These are phyloP conservation scores for Willisornis vidua DNA, from an alignment of 2,113 vertebrate genomes.

Conservation along the genomic window DNA sequence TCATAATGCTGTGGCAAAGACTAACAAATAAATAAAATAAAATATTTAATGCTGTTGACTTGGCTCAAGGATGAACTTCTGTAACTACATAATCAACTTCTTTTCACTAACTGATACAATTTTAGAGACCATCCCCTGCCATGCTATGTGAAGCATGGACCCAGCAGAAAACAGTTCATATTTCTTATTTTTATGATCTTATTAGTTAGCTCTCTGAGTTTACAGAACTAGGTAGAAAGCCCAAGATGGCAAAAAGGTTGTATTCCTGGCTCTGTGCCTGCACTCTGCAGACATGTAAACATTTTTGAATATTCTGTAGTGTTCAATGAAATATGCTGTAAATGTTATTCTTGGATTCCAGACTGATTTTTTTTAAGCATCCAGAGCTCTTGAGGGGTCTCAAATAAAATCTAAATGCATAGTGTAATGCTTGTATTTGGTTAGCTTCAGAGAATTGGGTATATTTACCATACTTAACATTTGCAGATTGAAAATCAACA, in stretches of 20 bases:
- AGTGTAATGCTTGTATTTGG: constrained; percentile 45
- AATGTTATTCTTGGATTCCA: constrained; percentile 61
- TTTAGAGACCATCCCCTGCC: background rate
- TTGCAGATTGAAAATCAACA: constrained; percentile 67
- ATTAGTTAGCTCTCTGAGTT: constrained; percentile 10
- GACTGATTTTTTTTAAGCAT: constrained; percentile 34
- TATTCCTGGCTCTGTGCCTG: constrained; percentile 31
- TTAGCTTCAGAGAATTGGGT: constrained; percentile 58
- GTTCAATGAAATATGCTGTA: constrained; percentile 56
- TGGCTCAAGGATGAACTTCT: background rate
- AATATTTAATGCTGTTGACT: background rate
- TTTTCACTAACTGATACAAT: background rate
- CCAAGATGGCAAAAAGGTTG: constrained; percentile 2
- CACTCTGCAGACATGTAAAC: constrained; percentile 21
- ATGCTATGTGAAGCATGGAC: background rate
- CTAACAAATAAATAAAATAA: background rate
- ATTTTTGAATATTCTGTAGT: constrained; percentile 32
- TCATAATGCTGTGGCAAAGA: background rate
- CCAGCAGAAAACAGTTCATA: background rate
- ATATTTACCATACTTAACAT: constrained; percentile 63
- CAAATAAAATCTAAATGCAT: constrained; percentile 56
- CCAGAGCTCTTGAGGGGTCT: constrained; percentile 54
- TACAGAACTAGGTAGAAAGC: constrained; percentile 18
- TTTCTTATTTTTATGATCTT: constrained; percentile 2
- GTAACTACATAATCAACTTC: background rate